phyloP scores from a whole-genome alignment of 2,888 invertebrate species.

The Eurytoma californica region DNA sequence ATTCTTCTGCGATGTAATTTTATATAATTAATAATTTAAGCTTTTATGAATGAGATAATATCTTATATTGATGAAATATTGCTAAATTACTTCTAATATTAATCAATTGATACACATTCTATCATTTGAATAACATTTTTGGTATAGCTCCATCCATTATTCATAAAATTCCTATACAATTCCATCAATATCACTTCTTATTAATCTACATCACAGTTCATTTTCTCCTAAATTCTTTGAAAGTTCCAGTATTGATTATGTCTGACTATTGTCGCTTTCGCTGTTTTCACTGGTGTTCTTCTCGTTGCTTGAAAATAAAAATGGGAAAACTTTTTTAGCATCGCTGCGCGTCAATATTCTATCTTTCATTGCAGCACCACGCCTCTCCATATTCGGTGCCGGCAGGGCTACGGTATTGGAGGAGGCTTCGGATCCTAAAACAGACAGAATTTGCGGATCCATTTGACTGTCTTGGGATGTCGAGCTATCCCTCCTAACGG shows the following conservation, averaged over 20 bases:
- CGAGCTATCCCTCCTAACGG: constrained; percentile 80
- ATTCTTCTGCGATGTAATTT: too few species aligned
- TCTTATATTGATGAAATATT: too few species aligned
- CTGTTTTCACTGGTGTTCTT: constrained; percentile 67
- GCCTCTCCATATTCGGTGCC: constrained; percentile 77
- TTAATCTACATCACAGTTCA: too few species aligned
- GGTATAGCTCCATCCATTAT: too few species aligned
- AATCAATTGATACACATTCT: too few species aligned
- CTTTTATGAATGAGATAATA: too few species aligned
- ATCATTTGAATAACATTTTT: too few species aligned
- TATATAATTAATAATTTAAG: too few species aligned
- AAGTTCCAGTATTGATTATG: constrained; percentile 63
- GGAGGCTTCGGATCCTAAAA: constrained; percentile 77
- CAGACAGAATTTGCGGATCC: constrained; percentile 81
- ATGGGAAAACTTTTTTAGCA: constrained; percentile 67
- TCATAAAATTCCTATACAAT: too few species aligned
- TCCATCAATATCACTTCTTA: too few species aligned
- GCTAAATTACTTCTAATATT: too few species aligned
- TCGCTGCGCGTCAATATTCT: constrained; percentile 67
- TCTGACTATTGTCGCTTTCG: constrained; percentile 68
- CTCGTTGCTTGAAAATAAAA: constrained; percentile 77
- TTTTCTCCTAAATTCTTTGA: too few species aligned
- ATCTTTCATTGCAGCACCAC: constrained; percentile 76
- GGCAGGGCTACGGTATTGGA: constrained; percentile 77
- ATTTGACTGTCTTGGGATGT: constrained; percentile 89